Evolutionary conservation across 1,140 invertebrate genomes (phyloP), one percentile per base, ranked within the genome.

Genomic region (Belonocnema kinseyi): DNA sequence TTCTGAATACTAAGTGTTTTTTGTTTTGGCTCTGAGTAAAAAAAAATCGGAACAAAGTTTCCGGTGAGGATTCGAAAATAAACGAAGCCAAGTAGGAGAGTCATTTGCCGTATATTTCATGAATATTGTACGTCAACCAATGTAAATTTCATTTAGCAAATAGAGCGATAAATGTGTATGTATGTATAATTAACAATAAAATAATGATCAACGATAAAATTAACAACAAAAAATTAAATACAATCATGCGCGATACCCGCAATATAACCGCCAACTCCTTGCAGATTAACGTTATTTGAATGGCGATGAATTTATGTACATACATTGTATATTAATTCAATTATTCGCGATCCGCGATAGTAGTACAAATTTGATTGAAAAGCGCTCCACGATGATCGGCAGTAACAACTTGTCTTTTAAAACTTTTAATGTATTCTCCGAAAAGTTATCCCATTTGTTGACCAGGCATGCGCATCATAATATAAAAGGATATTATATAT

Each of bases 251-350:
- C 26, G 61, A 66, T 11, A 40, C 61, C 26, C 61, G 46, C 33
- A 40, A 40, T 66, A 10, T 66, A 16, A 40, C 61, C 26, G 54
- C 17, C 21, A 56, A 19, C 56, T 58, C 7, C 10, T 46, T 46
- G 40, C 10, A 11, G 40, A 46, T 66, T 40, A 33, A n/a, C 10
- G 40, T 66, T 66, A 40, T 66, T 46, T 66, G 10, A 66, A 66
- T 7, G 26, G n/a, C n/a, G 14, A 66, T 66, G 26, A 66, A 66
- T 66, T 66, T 66, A 66, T 66, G 21, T 66, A 66, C 61, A 66
- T n/a, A 40, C 16, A 7, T 66, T 61, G 5, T 66, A n/a, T 33
- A 66, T 40, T n/a, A 56, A 40, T 40, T 40, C 61, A 66, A 66
- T 66, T 66, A n/a, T 66, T 40, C 6, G 40, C 21, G 61, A 66